These are phyloP conservation scores for Scaptomyza flava DNA, from an alignment of 2,888 invertebrate genomes.

Conservation along the genomic window DNA sequence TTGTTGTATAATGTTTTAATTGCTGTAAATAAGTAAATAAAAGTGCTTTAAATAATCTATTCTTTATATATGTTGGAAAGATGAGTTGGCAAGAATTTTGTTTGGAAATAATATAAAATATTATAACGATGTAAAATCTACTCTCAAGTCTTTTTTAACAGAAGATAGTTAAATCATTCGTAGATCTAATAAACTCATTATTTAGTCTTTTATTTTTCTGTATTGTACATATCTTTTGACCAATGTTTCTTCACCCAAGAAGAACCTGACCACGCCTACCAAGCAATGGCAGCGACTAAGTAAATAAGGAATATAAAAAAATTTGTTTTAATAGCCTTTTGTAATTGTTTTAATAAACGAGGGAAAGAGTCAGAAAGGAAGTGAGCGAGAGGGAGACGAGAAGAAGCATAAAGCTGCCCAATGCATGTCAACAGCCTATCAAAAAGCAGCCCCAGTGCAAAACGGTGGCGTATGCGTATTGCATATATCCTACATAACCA, in stretches of 20 bases:
- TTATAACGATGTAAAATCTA: too few relatives aligned
- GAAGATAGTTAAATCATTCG: too few relatives aligned
- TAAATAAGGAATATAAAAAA: not conserved
- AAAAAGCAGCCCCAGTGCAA: constrained; percentile 24
- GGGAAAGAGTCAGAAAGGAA: not conserved
- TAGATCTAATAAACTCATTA: too few relatives aligned
- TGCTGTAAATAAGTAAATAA: constrained; percentile 14
- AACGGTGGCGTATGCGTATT: constrained; percentile 58
- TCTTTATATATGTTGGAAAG: too few relatives aligned
- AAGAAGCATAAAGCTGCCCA: constrained; percentile 8
- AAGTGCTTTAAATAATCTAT: too few relatives aligned
- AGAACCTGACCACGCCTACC: constrained; percentile 15
- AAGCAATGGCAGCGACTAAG: not conserved
- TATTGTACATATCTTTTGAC: too few relatives aligned
- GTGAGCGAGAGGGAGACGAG: not conserved
- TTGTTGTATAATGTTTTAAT: constrained; percentile 41
- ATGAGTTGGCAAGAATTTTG: too few relatives aligned
- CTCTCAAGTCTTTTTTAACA: too few relatives aligned
- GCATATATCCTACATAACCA: constrained; percentile 24
- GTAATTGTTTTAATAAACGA: constrained; percentile 12
- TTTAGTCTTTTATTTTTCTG: too few relatives aligned
- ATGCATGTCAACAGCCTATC: constrained; percentile 51
- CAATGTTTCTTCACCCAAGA: not conserved
- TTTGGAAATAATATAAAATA: too few relatives aligned
- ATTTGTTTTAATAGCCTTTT: constrained; percentile 8